These are phyloP conservation scores for Eretmocerus hayati DNA, from an alignment of 2,888 invertebrate species.

Conservation along the genomic window DNA sequence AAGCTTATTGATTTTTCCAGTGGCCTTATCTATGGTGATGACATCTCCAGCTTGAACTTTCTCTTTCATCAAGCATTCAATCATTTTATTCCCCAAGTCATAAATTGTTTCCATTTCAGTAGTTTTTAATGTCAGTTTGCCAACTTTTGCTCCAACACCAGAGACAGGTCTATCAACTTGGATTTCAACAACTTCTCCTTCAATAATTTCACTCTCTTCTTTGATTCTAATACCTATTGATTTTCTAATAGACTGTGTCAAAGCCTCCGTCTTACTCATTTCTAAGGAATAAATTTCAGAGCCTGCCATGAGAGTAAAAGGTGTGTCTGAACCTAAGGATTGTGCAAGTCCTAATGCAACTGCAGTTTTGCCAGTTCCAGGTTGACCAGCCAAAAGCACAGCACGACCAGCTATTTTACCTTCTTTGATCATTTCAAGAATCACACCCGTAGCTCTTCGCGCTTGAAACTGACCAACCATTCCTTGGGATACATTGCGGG, in stretches of 20 bases:
- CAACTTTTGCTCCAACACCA: constrained; percentile 79
- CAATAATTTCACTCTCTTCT: constrained; percentile 97
- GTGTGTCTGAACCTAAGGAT: constrained; percentile 88
- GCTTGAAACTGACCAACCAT: constrained; percentile 95
- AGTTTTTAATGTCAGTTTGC: constrained; percentile 93
- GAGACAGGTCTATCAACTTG: constrained; percentile 93
- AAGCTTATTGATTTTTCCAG: constrained; percentile 83
- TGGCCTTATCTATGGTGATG: constrained; percentile 97
- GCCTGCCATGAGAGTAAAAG: constrained; percentile 97
- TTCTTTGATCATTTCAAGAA: constrained; percentile 96
- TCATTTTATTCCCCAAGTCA: constrained; percentile 97
- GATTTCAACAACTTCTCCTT: constrained; percentile 97
- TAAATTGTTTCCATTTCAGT: constrained; percentile 99
- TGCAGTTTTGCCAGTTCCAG: constrained; percentile 97
- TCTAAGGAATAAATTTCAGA: constrained; percentile 98
- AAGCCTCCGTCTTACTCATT: constrained; percentile 98
- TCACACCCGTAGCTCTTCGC: constrained; percentile 88
- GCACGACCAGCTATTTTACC: constrained; percentile 97
- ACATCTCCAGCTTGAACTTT: constrained; percentile 94
- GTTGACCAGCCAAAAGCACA: constrained; percentile 90
- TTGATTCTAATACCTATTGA: constrained; percentile 96
- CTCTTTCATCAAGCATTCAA: constrained; percentile 91
- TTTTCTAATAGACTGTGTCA: constrained; percentile 93
- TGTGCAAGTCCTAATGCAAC: constrained; percentile 96
- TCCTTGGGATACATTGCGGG: constrained; percentile 86